These are phyloP conservation scores for Hyposoter dolosus DNA, from an alignment of 2,888 invertebrate species.

Conservation along the genomic window DNA sequence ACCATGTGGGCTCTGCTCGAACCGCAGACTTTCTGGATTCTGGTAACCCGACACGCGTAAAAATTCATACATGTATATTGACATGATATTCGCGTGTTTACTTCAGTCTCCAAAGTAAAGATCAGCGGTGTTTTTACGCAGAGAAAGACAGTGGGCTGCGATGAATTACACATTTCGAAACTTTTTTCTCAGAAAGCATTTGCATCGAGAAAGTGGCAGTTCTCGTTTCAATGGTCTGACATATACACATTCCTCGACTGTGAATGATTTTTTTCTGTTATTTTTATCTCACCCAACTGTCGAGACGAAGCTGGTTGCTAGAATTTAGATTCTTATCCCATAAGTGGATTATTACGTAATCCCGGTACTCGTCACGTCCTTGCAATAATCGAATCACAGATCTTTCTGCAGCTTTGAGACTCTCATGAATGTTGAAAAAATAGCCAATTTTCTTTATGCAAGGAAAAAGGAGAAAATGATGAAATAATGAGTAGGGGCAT, in stretches of 20 bases:
- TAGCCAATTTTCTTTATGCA: too few species aligned
- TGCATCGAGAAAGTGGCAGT: conserved; percentile 77
- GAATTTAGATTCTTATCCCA: conserved; percentile 31
- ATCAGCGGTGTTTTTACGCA: conserved; percentile 1
- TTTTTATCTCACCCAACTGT: conserved; percentile 13
- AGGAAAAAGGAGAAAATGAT: too few species aligned
- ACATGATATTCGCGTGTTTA: conserved; percentile 24
- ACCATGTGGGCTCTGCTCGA: conserved; percentile 29
- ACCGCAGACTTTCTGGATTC: conserved; percentile 76
- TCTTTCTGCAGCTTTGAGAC: background rate
- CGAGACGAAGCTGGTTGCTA: conserved; percentile 56
- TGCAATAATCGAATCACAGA: background rate
- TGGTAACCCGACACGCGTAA: conserved; percentile 66
- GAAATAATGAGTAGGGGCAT: too few species aligned
- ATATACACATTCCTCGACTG: background rate
- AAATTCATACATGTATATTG: background rate
- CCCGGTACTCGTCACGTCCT: too few species aligned
- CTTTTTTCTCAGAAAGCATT: conserved; percentile 75
- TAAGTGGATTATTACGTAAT: background rate
- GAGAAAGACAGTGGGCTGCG: conserved; percentile 31
- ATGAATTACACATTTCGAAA: conserved; percentile 78
- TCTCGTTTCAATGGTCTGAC: conserved; percentile 65
- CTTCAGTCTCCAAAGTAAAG: background rate
- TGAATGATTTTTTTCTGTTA: background rate
- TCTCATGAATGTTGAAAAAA: too few species aligned